Percentiles rank a stretch among this genome's conserved stretches.
Evolutionary conservation across 2,888 invertebrate species (phyloP).

Genomic region (Tenthredo mesomela): DNA sequence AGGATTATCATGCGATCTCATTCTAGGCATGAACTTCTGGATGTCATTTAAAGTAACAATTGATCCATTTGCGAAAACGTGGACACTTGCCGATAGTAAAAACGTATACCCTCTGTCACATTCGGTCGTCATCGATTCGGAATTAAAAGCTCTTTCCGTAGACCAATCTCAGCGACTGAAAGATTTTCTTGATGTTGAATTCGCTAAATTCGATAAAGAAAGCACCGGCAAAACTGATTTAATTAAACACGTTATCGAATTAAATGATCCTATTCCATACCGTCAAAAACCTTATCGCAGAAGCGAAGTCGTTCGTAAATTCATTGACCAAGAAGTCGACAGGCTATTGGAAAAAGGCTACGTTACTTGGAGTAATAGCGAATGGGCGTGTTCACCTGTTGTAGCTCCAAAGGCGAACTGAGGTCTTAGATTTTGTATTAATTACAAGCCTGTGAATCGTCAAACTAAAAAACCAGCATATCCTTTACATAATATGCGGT

Average conservation of each 20-base stretch:
- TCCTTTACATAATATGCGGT: constrained; percentile 26
- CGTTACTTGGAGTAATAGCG: constrained; percentile 17
- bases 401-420: constrained; percentile 38
- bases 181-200: no score
- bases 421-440: constrained; percentile 36
- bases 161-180: no score
- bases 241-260: constrained; percentile 36
- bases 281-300: constrained; percentile 52
- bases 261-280: background rate
- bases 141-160: no score
- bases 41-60: no score
- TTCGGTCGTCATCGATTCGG: no score
- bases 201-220: no score
- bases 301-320: constrained; percentile 26
- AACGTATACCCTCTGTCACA: no score
- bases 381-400: constrained; percentile 17
- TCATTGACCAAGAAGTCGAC: constrained; percentile 30
- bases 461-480: constrained; percentile 34
- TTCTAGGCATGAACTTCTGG: no score
- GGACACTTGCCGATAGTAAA: no score
- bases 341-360: constrained; percentile 3
- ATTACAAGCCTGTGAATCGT: constrained; percentile 7
- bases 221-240: no score
- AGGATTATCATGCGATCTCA: no score
- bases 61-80: no score